Evolutionary conservation across 2,797 vertebrate genomes (phyloP), one percentile per base, ranked within the genome.

Genomic region (Atherinosoma microstoma): DNA sequence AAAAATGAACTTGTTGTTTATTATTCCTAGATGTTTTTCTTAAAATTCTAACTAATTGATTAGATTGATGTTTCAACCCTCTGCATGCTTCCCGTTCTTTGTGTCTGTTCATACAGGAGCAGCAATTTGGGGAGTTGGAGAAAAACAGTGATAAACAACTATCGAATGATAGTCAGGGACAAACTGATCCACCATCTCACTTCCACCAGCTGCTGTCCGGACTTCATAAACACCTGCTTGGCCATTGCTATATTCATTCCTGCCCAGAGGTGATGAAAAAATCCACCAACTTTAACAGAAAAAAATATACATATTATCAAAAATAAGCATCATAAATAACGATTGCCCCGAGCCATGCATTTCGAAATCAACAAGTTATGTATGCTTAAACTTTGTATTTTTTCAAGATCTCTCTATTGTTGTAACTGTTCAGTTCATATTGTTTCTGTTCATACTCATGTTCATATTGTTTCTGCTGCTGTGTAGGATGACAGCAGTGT

Each of bases 71-170:
- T 53, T 49, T 32, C 49, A 16, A 1, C 29, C 18, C 13, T 60
- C 10, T n/a, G 36, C 16, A 35, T 36, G 18, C 0, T 29, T 64
- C 61, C 16, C 62, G 12, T 62, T 47, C 5, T 56, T 0, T 69
- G 2, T 75, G 27, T 73, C 15, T 79, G 20, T 73, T 74, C 20
- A 56, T 32, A 27, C 75, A 96, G 95, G 95, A 96, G 65, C 91
- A 92, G 38, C 94, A 95, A 0, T 95, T 96, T 81, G 95, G 95
- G 15, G 95, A 96, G 82, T 58, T 96, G 76, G 95, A 96, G 88
- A 96, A 96, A 87, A 96, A 96, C 91, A 95, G 95, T 35, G 95
- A 96, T 77, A 96, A 96, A 83, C 94, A 95, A 80, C 85, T 91
- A 27, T 80, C 78, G n/a, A 88, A 75, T 62, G 91, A 91, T 27